phyloP scores from a whole-genome alignment of 1,140 invertebrate species.

The Bombus superbus region DNA sequence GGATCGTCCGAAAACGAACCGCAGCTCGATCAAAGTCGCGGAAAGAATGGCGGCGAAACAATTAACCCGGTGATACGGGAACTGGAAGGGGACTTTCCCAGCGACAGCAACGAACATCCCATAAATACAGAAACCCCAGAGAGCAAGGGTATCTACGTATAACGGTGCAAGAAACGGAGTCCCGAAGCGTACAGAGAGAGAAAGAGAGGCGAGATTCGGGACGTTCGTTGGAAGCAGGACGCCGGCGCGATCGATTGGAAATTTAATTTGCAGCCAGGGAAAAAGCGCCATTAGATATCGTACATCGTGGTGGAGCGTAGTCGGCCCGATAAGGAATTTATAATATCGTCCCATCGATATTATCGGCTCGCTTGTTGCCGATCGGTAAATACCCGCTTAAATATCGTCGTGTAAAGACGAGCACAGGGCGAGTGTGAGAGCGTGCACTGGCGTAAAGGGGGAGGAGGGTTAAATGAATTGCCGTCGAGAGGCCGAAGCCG shows the following conservation, averaged over 20 bases:
- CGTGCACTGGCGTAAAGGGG: neutral
- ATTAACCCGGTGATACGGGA: neutral
- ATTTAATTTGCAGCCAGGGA: constrained; percentile 40
- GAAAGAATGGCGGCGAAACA: neutral
- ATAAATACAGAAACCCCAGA: neutral
- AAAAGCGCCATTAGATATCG: constrained; percentile 45
- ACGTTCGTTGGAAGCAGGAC: neutral
- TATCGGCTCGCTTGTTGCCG: constrained; percentile 50
- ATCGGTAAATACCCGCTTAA: constrained; percentile 67
- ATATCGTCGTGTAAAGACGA: constrained; percentile 62
- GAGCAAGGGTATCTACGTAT: neutral
- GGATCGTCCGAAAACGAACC: neutral
- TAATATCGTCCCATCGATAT: constrained; percentile 59
- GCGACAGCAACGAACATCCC: neutral
- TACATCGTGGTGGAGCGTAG: constrained; percentile 39
- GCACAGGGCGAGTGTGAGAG: constrained; percentile 19
- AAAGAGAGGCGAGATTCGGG: neutral
- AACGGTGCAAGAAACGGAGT: constrained; percentile 18
- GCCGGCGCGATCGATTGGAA: constrained; percentile 31
- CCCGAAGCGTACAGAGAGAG: neutral
- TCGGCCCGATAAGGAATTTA: constrained; percentile 61
- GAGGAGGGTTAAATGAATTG: constrained; percentile 68
- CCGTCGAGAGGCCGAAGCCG: constrained; percentile 38
- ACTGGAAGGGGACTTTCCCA: neutral
- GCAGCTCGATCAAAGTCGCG: neutral